Evolutionary conservation across 2,888 invertebrate species (phyloP), one percentile per base, ranked within the genome.

Genomic region (Orthosia gracilis): DNA sequence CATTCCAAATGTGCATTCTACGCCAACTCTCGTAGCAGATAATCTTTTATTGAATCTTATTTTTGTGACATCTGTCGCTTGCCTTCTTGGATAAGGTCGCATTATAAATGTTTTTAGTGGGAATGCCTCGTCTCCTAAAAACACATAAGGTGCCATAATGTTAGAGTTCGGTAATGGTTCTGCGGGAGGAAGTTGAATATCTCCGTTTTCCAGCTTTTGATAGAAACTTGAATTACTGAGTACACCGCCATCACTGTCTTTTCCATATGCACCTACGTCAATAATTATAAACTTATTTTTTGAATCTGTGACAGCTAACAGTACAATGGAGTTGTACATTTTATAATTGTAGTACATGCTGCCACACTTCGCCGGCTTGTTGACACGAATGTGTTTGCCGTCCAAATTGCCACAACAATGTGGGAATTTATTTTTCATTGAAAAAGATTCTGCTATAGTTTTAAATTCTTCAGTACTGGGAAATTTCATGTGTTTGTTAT

Each of bases 61-160:
- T 78, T 78, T 78, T 70, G 70, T 73, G 57, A 58, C 58, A 67
- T 58, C 67, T 67, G 67, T 67, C 15, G 58, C 67, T 67, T 71
- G 71, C 15, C 57, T 58, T 85, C n/a, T 81, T 82, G 55, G 55
- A 55, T 55, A 74, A 62, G 73, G 75, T 63, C 73, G 73, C 55
- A 87, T 70, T 67, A 85, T 82, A 82, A 89, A 88, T 55, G 88
- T 87, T 64, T 85, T 87, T 26, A 74, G 62, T n/a, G 74, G 65
- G 65, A 78, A 78, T 50, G 78, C 78, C 59, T 71, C 68, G 78
- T 91, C 89, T 65, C 83, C 88, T 57, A 90, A 82, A 78, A 90
- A 85, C 49, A 85, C 87, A 76, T 86, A 80, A 49, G 87, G 87
- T 78, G 72, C 78, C 70, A 78, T 40, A 78, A 75, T 72, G 70